These are phyloP conservation scores for Amphiprion clarkii DNA, from an alignment of 2,797 vertebrate genomes.

Conservation along the genomic window DNA sequence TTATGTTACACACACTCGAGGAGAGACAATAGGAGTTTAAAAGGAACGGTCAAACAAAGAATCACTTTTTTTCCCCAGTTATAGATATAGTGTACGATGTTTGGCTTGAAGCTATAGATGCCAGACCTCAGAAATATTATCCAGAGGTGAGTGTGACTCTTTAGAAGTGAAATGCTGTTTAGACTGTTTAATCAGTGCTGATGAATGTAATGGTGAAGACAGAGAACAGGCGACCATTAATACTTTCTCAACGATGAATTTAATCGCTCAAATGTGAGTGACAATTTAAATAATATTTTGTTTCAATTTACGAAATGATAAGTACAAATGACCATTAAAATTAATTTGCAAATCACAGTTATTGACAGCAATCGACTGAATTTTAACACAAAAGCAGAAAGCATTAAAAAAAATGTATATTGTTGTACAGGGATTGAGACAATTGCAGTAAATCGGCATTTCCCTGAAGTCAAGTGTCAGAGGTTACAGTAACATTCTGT, in stretches of 20 bases:
- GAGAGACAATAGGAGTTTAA: slow-evolving; percentile 44
- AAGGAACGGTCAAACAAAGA: slow-evolving; percentile 54
- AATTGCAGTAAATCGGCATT: slow-evolving; percentile 42
- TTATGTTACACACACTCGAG: slow-evolving; percentile 68
- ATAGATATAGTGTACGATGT: slow-evolving; percentile 34
- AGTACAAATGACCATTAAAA: neutral
- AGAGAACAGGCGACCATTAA: slow-evolving; percentile 30
- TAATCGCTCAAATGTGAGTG: slow-evolving; percentile 1
- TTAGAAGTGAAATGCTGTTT: slow-evolving; percentile 33
- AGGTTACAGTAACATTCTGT: slow-evolving; percentile 24
- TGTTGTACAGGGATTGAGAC: slow-evolving; percentile 20
- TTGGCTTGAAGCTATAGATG: slow-evolving; percentile 38
- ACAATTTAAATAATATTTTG: neutral
- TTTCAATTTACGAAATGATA: neutral
- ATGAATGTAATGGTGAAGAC: slow-evolving; percentile 40
- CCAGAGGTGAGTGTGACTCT: slow-evolving; percentile 33
- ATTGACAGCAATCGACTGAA: too few species aligned
- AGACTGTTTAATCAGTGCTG: slow-evolving; percentile 32
- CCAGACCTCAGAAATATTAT: slow-evolving; percentile 45
- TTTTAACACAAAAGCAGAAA: neutral
- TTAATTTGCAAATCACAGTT: neutral
- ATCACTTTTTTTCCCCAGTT: slow-evolving; percentile 30
- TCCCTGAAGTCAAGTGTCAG: slow-evolving; percentile 39
- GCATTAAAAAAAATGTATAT: neutral
- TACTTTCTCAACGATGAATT: slow-evolving; percentile 2